Percentiles rank a stretch among this genome's conserved stretches.
Conservation (phyloP, 1,140 invertebrate species). For the Penaeus indicus region DNA sequence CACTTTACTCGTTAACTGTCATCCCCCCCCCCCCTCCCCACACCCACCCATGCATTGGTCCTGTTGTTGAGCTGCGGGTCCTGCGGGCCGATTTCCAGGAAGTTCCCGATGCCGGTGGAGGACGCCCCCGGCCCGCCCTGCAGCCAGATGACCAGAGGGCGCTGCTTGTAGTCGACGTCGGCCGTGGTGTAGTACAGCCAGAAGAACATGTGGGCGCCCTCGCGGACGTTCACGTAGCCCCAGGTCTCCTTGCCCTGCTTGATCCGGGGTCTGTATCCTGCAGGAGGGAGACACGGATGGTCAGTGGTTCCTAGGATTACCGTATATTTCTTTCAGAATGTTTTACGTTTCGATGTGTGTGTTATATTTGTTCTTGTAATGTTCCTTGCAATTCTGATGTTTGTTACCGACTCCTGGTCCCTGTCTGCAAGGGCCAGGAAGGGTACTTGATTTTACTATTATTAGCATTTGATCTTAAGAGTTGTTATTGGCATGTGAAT, state of each 20-base stretch:
- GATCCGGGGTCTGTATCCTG: background rate
- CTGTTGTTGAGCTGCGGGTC: slow-evolving; percentile 11
- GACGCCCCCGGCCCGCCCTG: slow-evolving; percentile 52
- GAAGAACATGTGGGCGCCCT: slow-evolving; percentile 58
- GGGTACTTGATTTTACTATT: no score
- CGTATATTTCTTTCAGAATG: background rate
- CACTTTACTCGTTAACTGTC: background rate
- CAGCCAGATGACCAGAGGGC: slow-evolving; percentile 50
- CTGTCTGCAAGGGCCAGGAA: no score
- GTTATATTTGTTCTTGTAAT: no score
- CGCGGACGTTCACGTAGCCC: slow-evolving; percentile 52
- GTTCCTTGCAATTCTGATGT: no score
- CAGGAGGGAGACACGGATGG: background rate
- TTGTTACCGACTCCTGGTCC: no score
- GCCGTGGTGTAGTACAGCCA: slow-evolving; percentile 55
- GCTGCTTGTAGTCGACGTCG: slow-evolving; percentile 41
- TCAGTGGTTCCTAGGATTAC: background rate
- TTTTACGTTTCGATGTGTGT: no score
- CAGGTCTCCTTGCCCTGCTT: slow-evolving; percentile 53
- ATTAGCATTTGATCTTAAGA: no score
- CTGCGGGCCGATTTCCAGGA: slow-evolving; percentile 52
- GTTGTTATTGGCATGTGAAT: no score
- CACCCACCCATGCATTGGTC: slow-evolving; percentile 52
- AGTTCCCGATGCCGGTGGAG: slow-evolving; percentile 59
- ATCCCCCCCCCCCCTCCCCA: no score